Evolutionary conservation across 2,888 invertebrate species (phyloP), one percentile per base, ranked within the genome.

Genomic region (Hoplodrina blanda): DNA sequence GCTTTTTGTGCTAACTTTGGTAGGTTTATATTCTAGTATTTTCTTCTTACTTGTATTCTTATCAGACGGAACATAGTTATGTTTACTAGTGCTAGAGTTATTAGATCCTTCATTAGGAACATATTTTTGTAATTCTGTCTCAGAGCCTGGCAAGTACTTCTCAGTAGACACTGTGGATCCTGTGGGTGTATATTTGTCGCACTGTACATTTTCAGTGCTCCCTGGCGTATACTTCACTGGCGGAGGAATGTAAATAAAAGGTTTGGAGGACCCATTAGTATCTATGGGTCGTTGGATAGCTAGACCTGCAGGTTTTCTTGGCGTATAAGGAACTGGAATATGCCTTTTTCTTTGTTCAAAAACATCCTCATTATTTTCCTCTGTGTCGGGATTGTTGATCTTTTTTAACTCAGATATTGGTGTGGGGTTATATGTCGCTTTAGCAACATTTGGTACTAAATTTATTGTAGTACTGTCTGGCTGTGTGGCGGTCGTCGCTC

Each of bases 351-450:
- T 91, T 84, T 93, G 93, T 82, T 95, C 95, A 73, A 84, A 88
- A 57, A 73, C 79, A 53, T 93, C 94, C 64, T 94, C 93, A 71
- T 80, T 86, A 62, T 86, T 91, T 62, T 83, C 80, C 76, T 92
- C 93, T 46, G 85, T 80, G 59, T 92, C 93, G 65, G 85, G 79
- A 80, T 86, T 92, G 79, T 88, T 92, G 72, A 94, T 94, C 89
- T 96, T 96, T 73, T 96, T 94, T 44, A 97, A 90, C 90, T 97
- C 97, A 0, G 97, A 92, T 87, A 97, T 97, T 0, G 97, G 97
- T 3, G 97, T 97, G 33, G 97, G 97, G 87, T 97, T 97, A 85
- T 97, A 97, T 6, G 95, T 96, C 44, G 88, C 93, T 88, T 95
- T 96, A 46, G 87, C 83, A 49, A 80, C 96, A 93, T 88, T 94